phyloP scores from a whole-genome alignment of 2,113 vertebrate species.

The Heteronetta atricapilla region DNA sequence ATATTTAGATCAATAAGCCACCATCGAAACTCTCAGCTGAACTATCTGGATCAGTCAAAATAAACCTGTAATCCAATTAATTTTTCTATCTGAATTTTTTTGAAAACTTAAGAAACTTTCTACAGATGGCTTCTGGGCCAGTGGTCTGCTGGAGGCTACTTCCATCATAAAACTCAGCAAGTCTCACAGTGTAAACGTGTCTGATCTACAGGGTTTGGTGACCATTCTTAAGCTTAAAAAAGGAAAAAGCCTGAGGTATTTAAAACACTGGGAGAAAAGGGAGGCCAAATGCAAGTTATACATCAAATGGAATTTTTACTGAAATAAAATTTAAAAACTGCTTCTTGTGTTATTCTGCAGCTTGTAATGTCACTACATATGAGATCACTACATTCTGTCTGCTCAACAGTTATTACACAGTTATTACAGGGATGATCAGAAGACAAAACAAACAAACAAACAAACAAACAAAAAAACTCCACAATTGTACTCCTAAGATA shows the following conservation, averaged over 20 bases:
- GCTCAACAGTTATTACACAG: not conserved
- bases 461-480: not conserved
- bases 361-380: not conserved
- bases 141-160: not conserved
- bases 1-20: not conserved
- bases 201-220: not conserved
- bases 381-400: not conserved
- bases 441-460: not conserved
- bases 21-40: not conserved
- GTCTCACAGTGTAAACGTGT: not conserved
- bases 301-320: constrained; percentile 36
- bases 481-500: not conserved
- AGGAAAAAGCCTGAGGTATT: not conserved
- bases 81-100: not conserved
- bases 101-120: not conserved
- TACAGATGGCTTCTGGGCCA: not conserved
- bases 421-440: not conserved
- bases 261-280: not conserved
- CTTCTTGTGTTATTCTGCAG: constrained; percentile 23
- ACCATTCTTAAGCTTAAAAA: not conserved
- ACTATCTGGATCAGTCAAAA: not conserved
- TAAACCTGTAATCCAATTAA: not conserved
- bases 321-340: constrained; percentile 48
- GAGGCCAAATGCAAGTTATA: constrained; percentile 4
- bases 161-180: not conserved